Percentiles rank a stretch among this genome's conserved stretches.
Evolutionary conservation across 2,888 invertebrate species (phyloP).

Genomic region (Buathra laborator): DNA sequence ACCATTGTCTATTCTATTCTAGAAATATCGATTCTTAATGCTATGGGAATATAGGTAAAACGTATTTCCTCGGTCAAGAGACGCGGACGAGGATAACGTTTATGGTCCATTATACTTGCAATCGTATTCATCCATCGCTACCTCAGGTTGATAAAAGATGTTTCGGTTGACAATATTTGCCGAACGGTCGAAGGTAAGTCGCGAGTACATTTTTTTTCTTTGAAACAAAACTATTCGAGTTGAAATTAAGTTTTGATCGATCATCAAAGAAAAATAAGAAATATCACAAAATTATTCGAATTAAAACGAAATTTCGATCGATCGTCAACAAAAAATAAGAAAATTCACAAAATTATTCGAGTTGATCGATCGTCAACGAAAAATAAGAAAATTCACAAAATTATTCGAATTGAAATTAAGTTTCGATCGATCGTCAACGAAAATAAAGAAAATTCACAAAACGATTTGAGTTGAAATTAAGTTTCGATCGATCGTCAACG

Average conservation of each 20-base stretch:
- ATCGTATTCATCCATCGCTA: not conserved
- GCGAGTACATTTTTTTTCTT: not conserved
- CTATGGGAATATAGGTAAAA: not conserved
- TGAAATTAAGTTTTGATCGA: no score
- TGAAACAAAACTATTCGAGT: no score
- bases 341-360: no score
- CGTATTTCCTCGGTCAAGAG: constrained; percentile 1
- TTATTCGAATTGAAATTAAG: not conserved
- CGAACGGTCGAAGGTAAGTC: not conserved
- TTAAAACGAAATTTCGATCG: no score
- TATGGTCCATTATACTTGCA: not conserved
- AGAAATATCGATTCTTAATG: constrained; percentile 8
- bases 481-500: no score
- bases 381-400: not conserved
- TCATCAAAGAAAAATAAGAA: no score
- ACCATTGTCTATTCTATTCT: not conserved
- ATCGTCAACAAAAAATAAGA: no score
- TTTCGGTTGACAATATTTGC: not conserved
- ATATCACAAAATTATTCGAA: no score
- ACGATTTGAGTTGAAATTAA: no score
- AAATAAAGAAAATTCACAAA: not conserved
- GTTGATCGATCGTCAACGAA: no score
- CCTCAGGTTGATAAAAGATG: not conserved
- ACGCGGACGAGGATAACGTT: not conserved
- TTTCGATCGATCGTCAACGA: no score